A percentile compares a stretch with the other conserved stretches of the same genome.
Conservation (phyloP, 2,797 vertebrate genomes). For the Siniperca obscura region DNA sequence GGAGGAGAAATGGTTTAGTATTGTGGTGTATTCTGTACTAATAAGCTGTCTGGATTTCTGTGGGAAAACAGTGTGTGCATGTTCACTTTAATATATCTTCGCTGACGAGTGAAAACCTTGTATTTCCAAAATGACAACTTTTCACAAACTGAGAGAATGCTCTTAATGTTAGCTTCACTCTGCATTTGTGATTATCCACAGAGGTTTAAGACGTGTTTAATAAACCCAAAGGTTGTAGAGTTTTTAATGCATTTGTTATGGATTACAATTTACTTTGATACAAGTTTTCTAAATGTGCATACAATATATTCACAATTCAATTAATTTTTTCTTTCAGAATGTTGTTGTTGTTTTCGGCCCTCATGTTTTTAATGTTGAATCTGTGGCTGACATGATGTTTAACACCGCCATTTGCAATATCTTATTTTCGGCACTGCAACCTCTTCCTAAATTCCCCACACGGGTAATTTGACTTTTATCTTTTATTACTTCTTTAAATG, state of each 20-base stretch:
- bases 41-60: slow-evolving; percentile 31
- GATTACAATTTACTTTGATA: not conserved
- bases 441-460: not conserved
- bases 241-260: not conserved
- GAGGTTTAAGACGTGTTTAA: not conserved
- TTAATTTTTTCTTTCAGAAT: not conserved
- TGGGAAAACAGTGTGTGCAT: slow-evolving; percentile 35
- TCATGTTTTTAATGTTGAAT: not conserved
- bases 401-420: not conserved
- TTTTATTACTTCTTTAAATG: not conserved
- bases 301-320: not conserved
- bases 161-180: not conserved
- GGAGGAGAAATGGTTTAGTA: slow-evolving; percentile 32
- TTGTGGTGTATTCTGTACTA: slow-evolving; percentile 18
- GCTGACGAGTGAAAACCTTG: not conserved
- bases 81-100: slow-evolving; percentile 4
- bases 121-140: not conserved
- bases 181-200: not conserved
- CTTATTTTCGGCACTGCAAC: not conserved
- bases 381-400: not conserved
- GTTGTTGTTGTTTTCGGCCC: not conserved
- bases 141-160: not conserved
- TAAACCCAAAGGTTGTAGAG: not conserved
- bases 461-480: not conserved
- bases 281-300: not conserved